A percentile compares a stretch with the other conserved stretches of the same genome.
phyloP scores from a whole-genome alignment of 2,113 vertebrate genomes.

The Sprattus sprattus region DNA sequence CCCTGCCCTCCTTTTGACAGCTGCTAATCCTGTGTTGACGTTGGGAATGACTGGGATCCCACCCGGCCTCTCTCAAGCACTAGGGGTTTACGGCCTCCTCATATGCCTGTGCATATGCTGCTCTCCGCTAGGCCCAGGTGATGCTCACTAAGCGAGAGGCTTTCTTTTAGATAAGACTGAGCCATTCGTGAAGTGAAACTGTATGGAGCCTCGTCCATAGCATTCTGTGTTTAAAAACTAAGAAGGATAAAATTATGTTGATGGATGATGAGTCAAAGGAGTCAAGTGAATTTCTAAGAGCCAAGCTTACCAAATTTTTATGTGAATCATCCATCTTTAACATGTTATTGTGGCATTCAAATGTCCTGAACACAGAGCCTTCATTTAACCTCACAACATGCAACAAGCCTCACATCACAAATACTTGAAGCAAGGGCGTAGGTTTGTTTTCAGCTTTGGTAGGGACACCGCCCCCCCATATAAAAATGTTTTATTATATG shows the following conservation, averaged over 20 bases:
- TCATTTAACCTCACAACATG: background rate
- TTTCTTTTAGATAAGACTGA: background rate
- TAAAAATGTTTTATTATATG: too few relatives aligned
- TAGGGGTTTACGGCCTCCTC: background rate
- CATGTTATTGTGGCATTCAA: too few relatives aligned
- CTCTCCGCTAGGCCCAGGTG: background rate
- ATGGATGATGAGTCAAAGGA: too few relatives aligned
- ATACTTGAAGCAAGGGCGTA: background rate
- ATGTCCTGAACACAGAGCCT: too few relatives aligned
- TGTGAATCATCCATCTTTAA: too few relatives aligned
- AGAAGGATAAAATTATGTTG: too few relatives aligned
- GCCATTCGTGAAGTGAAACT: background rate
- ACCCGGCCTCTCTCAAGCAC: slow-evolving; percentile 5
- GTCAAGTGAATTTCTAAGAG: too few relatives aligned
- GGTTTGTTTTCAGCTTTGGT: too few relatives aligned
- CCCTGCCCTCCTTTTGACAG: slow-evolving; percentile 12
- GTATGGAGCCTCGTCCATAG: too few relatives aligned
- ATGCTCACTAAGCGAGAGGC: background rate
- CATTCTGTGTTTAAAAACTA: too few relatives aligned
- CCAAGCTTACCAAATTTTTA: too few relatives aligned
- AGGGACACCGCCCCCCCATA: too few relatives aligned
- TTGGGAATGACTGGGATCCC: slow-evolving; percentile 14
- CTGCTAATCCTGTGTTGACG: slow-evolving; percentile 19
- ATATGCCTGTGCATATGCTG: background rate
- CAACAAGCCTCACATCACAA: background rate